phyloP scores from a whole-genome alignment of 2,113 vertebrate species.

The Crotalus tigris region DNA sequence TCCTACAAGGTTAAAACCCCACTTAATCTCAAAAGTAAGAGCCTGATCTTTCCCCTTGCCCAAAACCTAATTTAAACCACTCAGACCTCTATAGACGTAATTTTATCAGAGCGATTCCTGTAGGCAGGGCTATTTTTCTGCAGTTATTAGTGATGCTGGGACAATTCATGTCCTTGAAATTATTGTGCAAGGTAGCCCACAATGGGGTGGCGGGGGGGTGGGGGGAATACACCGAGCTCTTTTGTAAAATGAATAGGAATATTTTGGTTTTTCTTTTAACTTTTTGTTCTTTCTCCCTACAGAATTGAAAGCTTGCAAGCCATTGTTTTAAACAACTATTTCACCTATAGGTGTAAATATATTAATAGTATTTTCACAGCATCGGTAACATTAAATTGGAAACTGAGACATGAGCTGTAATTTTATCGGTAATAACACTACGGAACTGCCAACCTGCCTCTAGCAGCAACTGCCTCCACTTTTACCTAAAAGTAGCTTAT shows the following conservation, averaged over 20 bases:
- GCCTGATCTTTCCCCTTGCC: neutral
- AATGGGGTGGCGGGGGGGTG: neutral
- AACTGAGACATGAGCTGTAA: neutral
- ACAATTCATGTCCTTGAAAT: neutral
- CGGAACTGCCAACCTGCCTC: neutral
- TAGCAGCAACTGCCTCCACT: neutral
- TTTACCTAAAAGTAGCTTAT: neutral
- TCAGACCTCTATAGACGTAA: neutral
- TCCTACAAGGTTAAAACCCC: neutral
- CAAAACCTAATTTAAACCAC: neutral
- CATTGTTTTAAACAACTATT: neutral
- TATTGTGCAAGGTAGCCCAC: neutral
- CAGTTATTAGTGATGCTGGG: neutral
- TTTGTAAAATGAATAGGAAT: neutral
- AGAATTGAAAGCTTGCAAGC: neutral
- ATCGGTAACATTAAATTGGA: neutral
- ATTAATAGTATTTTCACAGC: neutral
- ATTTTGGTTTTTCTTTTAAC: neutral
- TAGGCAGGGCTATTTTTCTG: neutral
- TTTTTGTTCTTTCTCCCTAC: too few relatives aligned
- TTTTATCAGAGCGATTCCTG: neutral
- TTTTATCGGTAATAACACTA: neutral
- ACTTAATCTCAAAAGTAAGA: neutral
- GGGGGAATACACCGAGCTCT: neutral
- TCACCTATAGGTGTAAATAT: neutral